Percentiles rank a stretch among this genome's conserved stretches.
These are phyloP conservation scores for Piezodorus guildinii DNA, from an alignment of 1,140 invertebrate species.

Conservation along the genomic window DNA sequence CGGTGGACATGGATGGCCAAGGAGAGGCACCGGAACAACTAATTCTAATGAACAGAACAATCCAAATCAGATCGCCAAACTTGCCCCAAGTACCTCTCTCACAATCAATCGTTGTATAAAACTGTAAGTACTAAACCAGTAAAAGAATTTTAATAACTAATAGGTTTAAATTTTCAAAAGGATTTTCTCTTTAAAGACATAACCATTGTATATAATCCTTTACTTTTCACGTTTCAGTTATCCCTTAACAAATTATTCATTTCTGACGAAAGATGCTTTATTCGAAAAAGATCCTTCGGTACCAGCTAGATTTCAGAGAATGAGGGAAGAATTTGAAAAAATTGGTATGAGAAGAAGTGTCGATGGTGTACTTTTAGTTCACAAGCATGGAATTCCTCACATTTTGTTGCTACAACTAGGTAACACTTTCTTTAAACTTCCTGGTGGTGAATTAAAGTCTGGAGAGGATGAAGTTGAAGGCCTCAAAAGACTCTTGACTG, in stretches of 20 bases:
- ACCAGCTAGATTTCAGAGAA: constrained; percentile 94
- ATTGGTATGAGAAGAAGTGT: constrained; percentile 84
- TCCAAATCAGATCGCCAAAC: background rate
- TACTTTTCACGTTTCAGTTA: constrained; percentile 46
- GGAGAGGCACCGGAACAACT: background rate
- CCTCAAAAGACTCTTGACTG: constrained; percentile 82
- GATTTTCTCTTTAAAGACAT: no score
- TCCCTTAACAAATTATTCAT: constrained; percentile 97
- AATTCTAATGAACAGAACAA: constrained; percentile 8
- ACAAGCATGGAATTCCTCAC: constrained; percentile 96
- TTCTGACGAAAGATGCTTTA: constrained; percentile 96
- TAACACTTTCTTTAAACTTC: constrained; percentile 98
- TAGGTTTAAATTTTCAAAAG: no score
- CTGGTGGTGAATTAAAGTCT: constrained; percentile 93
- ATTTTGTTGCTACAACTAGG: constrained; percentile 93
- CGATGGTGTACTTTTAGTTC: constrained; percentile 92
- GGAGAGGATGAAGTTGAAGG: constrained; percentile 97
- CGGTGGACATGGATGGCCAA: background rate
- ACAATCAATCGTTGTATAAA: background rate
- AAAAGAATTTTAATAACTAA: no score
- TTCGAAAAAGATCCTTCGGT: constrained; percentile 99
- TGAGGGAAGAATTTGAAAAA: constrained; percentile 97
- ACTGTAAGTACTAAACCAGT: background rate
- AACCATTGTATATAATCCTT: no score
- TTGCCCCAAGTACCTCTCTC: background rate